Evolutionary conservation across 37 sponge, comb jelly and placozoan genomes (phyloP).

Genomic region (Dysidea cf. avara): DNA sequence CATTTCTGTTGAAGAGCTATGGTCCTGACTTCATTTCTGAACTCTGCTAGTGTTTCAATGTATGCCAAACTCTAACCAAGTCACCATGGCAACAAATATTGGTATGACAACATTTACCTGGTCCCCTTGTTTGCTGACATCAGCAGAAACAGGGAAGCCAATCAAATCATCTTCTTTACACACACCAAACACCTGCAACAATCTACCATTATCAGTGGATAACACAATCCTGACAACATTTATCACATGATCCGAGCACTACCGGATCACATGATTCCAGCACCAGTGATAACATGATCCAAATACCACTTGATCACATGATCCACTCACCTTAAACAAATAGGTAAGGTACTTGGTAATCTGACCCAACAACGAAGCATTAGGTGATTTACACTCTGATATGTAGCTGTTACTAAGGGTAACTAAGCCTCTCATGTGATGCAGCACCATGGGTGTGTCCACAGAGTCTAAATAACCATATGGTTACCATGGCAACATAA

Average conservation of each 20-base stretch:
- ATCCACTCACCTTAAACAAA: slow-evolving; percentile 50
- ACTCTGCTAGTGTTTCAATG: slow-evolving; percentile 66
- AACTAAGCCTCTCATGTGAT: slow-evolving; percentile 71
- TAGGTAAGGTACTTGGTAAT: slow-evolving; percentile 49
- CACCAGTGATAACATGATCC: no score
- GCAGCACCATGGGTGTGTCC: slow-evolving; percentile 80
- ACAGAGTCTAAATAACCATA: slow-evolving; percentile 62
- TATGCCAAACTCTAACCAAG: no score
- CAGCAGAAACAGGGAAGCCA: slow-evolving; percentile 59
- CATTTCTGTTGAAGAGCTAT: slow-evolving; percentile 53
- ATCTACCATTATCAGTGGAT: slow-evolving; percentile 1
- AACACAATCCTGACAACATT: not conserved
- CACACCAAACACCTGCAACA: slow-evolving; percentile 79
- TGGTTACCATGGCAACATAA: not conserved
- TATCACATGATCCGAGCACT: not conserved
- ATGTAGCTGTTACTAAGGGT: slow-evolving; percentile 54
- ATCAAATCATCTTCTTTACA: slow-evolving; percentile 18
- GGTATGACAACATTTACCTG: no score
- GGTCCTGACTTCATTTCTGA: slow-evolving; percentile 82
- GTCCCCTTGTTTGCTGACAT: slow-evolving; percentile 3
- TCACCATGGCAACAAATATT: no score
- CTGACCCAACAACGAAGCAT: slow-evolving; percentile 30
- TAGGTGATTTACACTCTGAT: slow-evolving; percentile 24
- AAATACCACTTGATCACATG: no score
- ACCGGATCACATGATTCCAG: not conserved